These are phyloP conservation scores for Drosophila mettleri DNA, from an alignment of 2,888 invertebrate genomes.

Conservation along the genomic window DNA sequence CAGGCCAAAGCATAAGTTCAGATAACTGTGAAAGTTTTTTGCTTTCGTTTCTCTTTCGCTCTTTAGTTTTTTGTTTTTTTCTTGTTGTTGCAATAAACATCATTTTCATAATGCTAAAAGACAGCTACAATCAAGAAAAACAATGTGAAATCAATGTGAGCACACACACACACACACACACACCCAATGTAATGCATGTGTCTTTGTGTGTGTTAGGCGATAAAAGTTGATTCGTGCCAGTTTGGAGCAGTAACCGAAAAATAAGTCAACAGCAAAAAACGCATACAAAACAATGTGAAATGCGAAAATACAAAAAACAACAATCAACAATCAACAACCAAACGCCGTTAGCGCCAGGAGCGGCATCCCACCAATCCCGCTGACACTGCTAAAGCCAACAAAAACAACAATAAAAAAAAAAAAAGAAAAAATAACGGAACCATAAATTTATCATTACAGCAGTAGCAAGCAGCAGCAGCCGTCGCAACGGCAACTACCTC, in stretches of 20 bases:
- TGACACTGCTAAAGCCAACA: slow-evolving; percentile 6
- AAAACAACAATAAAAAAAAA: slow-evolving; percentile 4
- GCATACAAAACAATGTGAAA: slow-evolving; percentile 60
- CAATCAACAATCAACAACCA: slow-evolving; percentile 61
- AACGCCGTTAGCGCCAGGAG: slow-evolving; percentile 59
- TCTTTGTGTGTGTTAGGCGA: slow-evolving; percentile 41
- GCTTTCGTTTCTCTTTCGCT: slow-evolving; percentile 4
- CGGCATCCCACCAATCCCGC: slow-evolving; percentile 9
- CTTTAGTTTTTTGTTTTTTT: slow-evolving; percentile 12
- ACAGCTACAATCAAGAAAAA: slow-evolving; percentile 49
- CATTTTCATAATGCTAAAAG: slow-evolving; percentile 63
- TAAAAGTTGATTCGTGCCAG: slow-evolving; percentile 78
- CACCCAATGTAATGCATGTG: neutral
- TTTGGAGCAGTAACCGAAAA: slow-evolving; percentile 54
- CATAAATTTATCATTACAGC: slow-evolving; percentile 73
- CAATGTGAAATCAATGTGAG: slow-evolving; percentile 66
- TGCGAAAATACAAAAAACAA: slow-evolving; percentile 72
- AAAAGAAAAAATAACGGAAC: slow-evolving; percentile 35
- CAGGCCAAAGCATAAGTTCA: slow-evolving; percentile 31
- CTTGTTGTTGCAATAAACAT: slow-evolving; percentile 57
- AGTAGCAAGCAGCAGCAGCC: slow-evolving; percentile 13
- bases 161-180: slow-evolving; percentile 6
- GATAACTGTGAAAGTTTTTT: slow-evolving; percentile 40
- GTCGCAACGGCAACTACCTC: slow-evolving; percentile 62
- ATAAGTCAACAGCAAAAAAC: slow-evolving; percentile 14